These are phyloP conservation scores for Halcyon leucocephala DNA, from an alignment of 2,797 vertebrate genomes.

Conservation along the genomic window DNA sequence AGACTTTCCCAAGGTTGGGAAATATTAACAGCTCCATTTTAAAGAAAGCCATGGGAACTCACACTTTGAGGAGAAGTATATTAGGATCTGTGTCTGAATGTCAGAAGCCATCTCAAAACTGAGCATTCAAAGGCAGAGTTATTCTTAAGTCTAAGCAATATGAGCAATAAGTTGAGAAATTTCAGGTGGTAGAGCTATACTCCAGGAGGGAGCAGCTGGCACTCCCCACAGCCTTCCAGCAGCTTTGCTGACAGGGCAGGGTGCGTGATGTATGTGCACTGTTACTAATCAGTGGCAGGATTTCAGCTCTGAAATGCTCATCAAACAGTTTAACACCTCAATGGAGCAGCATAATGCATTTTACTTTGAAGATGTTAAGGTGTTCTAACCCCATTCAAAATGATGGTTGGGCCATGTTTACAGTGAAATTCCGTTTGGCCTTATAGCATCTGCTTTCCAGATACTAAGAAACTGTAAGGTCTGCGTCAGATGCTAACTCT, in stretches of 20 bases:
- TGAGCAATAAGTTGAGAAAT: background rate
- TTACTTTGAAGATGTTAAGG: background rate
- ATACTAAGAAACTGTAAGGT: background rate
- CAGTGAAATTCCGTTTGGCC: background rate
- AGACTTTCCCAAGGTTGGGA: background rate
- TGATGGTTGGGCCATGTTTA: background rate
- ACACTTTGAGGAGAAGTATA: background rate
- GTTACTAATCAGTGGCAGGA: background rate
- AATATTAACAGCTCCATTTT: background rate
- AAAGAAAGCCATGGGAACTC: background rate
- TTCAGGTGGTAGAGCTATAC: background rate
- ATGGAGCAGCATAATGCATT: background rate
- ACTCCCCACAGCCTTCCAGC: background rate
- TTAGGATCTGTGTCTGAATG: background rate
- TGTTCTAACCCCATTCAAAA: background rate
- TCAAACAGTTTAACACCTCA: background rate
- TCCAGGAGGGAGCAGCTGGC: background rate
- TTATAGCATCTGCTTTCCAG: background rate
- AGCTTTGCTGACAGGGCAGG: background rate
- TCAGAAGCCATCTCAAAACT: background rate
- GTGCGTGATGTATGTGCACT: background rate
- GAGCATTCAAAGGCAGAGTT: background rate
- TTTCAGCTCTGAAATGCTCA: background rate
- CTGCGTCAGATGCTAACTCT: background rate
- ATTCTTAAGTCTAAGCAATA: background rate